A percentile compares a stretch with the other conserved stretches of the same genome.
These are phyloP conservation scores for Embiotoca jacksoni DNA, from an alignment of 2,113 vertebrate genomes.

Conservation along the genomic window DNA sequence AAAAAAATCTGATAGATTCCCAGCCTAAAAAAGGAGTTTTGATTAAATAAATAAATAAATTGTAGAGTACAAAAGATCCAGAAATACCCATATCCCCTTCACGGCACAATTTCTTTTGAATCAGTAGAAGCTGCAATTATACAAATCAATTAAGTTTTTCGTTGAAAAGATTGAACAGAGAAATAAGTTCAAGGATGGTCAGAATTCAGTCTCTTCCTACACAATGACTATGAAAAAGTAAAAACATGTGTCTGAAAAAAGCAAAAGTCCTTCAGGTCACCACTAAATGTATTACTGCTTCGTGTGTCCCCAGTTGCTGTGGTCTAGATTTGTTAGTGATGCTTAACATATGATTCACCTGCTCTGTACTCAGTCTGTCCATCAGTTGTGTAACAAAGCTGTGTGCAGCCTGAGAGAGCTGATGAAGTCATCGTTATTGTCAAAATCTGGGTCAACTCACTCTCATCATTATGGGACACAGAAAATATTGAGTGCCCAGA, in stretches of 20 bases:
- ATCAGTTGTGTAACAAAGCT: slow-evolving; percentile 26
- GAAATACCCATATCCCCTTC: background rate
- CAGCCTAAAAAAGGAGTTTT: no score
- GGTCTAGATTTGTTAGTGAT: background rate
- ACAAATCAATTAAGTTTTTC: background rate
- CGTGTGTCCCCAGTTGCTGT: background rate
- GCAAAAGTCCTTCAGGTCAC: background rate
- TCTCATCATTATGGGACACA: slow-evolving; percentile 49
- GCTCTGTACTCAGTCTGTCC: background rate
- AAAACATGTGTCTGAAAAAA: background rate
- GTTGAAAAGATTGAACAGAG: background rate
- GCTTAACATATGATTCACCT: background rate
- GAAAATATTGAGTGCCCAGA: background rate
- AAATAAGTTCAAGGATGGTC: background rate
- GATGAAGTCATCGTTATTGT: slow-evolving; percentile 73
- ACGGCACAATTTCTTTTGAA: background rate
- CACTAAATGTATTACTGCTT: background rate
- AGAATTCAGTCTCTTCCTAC: background rate
- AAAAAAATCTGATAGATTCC: slow-evolving; percentile 27
- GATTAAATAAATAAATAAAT: no score
- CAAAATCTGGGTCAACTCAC: slow-evolving; percentile 74
- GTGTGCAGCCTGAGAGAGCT: slow-evolving; percentile 15
- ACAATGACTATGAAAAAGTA: background rate
- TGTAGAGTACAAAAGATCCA: background rate
- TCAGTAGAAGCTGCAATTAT: background rate